Base-by-base conservation (phyloP, 2,888 invertebrate genomes). In the Aleiodes testaceus region DNA sequence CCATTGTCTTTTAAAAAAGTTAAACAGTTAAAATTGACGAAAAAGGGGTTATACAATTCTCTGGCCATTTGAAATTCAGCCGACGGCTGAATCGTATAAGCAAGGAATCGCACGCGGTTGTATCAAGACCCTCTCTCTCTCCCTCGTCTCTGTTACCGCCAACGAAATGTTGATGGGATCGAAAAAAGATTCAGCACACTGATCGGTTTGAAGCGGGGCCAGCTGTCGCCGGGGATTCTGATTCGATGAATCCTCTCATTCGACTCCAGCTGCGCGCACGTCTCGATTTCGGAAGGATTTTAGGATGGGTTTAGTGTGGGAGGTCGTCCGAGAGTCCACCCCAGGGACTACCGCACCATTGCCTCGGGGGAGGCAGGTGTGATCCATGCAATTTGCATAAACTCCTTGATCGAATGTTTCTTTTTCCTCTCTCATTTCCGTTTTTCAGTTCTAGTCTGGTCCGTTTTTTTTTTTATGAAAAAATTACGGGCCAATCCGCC, bases 191-290 rank as follows among this genome's bases (percentile, higher is more conserved):
- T 66, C 53, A 66, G 44, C 53, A 44, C 20, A 7, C 42, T 66
- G 66, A 66, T 66, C 52, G 66, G 42, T 52, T 59, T 26, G 52
- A 66, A 53, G 20, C 44, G 59, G 67, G 55, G 72, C 75, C 75
- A 75, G 76, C 76, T 75, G 76, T 75, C 75, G 76, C 73, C 69
- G 42, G 63, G 72, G 74, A 70, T 69, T 69, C 67, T 65, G 63
- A 63, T 68, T 65, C 63, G 59, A 65, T 52, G 66, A 70, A 59
- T 70, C 47, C 66, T 14, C 30, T 59, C 42, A 69, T 67, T 69
- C 72, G 63, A 66, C 65, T 72, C 72, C 76, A 75, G 73, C 76
- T 76, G 76, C 73, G 73, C 69, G 45, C 71, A 67, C 72, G 70
- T 74, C 68, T 63, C 70, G 73, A 72, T 75, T 70, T 69, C 66